Evolutionary conservation across 2,797 vertebrate species (phyloP).

Genomic region (Serranus cabrilla): DNA sequence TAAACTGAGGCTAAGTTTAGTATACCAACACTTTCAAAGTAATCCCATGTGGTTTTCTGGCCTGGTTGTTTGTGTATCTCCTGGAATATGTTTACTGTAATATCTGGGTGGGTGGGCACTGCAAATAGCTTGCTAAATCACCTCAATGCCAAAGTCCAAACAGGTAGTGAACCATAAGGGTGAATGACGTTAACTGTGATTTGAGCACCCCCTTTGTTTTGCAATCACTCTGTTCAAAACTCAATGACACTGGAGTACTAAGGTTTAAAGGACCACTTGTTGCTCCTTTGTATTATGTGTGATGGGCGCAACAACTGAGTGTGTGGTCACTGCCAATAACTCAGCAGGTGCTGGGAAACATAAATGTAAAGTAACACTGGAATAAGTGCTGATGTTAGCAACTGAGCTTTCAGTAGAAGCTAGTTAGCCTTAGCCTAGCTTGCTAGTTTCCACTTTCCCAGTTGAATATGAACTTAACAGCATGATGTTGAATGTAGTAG

Average conservation of each 20-base stretch:
- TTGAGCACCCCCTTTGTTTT: not conserved
- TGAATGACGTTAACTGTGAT: not conserved
- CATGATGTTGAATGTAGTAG: not conserved
- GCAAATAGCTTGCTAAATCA: not conserved
- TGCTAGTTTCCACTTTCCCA: not conserved
- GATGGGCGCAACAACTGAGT: not conserved
- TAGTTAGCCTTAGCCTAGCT: not conserved
- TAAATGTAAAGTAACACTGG: not conserved
- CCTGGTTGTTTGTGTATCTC: not conserved
- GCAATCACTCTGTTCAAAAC: too few relatives aligned
- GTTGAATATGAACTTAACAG: not conserved
- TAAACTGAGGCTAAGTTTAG: conserved; percentile 1
- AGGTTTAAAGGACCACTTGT: not conserved
- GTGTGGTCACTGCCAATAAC: not conserved
- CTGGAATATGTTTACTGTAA: too few relatives aligned
- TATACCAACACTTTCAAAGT: not conserved
- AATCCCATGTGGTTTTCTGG: not conserved
- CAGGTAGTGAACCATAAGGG: not conserved
- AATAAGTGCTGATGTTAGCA: not conserved
- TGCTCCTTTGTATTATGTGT: too few relatives aligned
- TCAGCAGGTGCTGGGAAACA: not conserved
- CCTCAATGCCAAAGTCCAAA: not conserved
- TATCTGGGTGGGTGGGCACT: not conserved
- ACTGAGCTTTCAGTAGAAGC: not conserved
- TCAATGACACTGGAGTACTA: not conserved